Evolutionary conservation across 2,113 vertebrate species (phyloP), one percentile per base, ranked within the genome.

Genomic region (Anoura caudifer): DNA sequence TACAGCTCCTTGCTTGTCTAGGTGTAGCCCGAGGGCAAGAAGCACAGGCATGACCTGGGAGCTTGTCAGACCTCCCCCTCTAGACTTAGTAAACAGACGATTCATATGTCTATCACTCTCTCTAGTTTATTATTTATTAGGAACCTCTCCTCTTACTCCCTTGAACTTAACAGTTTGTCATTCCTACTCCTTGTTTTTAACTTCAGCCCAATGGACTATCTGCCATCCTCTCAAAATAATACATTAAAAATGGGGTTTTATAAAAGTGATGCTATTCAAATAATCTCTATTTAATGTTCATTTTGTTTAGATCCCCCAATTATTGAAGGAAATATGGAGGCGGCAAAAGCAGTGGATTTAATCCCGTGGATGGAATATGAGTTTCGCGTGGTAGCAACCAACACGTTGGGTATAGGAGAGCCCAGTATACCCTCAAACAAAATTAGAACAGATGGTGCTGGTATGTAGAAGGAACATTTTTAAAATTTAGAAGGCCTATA

Each of bases 301-400:
- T n/a, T 94, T 95, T 54, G 87, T 97, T 96, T 91, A 99, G 99
- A 99, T 92, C 99, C 99, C 28, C 96, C 98, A 67, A 98, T 98
- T 91, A 99, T 99, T 93, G 99, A 99, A 98, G 99, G 99, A 86
- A 99, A 99, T 73, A 98, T 98, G 96, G 99, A 99, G 93, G 98
- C 96, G 3, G 99, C 99, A 90, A 99, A 97, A n/a, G 99, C 99
- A 83, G 98, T 99, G 11, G 99, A 99, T 96, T 98, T 99, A 98
- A 98, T 99, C 84, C 99, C 99, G 0, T 99, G 99, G 99, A 99
- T 99, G 94, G 99, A 99, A n/a, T 99, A 99, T 81, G 99, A 99
- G 97, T 99, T 99, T 98, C 99, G 99, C 19, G 99, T 99, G 93
- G 99, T 99, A 50, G 99, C 99, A 88, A 99, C 98, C 82, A 99